phyloP scores from a whole-genome alignment of 2,113 vertebrate species.

The Clupea harengus region DNA sequence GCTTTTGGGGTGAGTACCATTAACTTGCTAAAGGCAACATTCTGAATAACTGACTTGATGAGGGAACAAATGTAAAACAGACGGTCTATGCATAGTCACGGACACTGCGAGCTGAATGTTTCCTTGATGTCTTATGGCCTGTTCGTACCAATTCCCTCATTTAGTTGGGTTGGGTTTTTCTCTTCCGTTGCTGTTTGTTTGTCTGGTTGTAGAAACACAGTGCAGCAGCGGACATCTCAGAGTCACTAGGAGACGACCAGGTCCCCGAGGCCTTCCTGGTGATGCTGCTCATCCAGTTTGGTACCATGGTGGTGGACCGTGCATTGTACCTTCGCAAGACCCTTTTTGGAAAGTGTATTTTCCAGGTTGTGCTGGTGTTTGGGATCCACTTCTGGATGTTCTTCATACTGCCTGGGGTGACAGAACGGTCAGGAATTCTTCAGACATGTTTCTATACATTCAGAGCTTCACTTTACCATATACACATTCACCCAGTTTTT shows the following conservation, averaged over 20 bases:
- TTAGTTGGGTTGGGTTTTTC: background rate
- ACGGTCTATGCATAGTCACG: too few species aligned
- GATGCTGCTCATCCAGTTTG: constrained; percentile 76
- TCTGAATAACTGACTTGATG: background rate
- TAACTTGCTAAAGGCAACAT: background rate
- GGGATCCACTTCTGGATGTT: constrained; percentile 81
- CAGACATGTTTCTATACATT: background rate
- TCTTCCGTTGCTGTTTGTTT: background rate
- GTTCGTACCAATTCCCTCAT: background rate
- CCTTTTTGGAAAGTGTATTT: constrained; percentile 72
- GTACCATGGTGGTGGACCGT: constrained; percentile 72
- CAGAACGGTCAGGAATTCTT: constrained; percentile 65
- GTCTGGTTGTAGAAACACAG: constrained; percentile 65
- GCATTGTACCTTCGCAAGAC: constrained; percentile 76
- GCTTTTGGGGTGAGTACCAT: constrained; percentile 72
- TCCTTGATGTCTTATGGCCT: too few species aligned
- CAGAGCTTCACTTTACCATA: background rate
- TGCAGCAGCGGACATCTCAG: constrained; percentile 66
- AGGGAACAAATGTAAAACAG: background rate
- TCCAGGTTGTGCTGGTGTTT: constrained; percentile 75
- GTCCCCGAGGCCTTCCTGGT: constrained; percentile 76
- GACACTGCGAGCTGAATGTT: too few species aligned
- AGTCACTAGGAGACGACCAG: constrained; percentile 76
- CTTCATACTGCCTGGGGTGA: constrained; percentile 75
- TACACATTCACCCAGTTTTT: background rate